phyloP scores from a whole-genome alignment of 1,140 invertebrate genomes.

The silkworm (Bombyx mori) region ASM3026992v2 NC_085116.1:12502501-12503000 shows the following conservation, averaged over 20 bases:
- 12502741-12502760: conserved; percentile 67
- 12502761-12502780: conserved; percentile 70
- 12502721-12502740: conserved; percentile 67
- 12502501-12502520: no score
- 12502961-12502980: conserved; percentile 71
- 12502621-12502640: conserved; percentile 65
- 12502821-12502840: conserved; percentile 52
- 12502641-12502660: conserved; percentile 67
- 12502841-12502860: conserved; percentile 70
- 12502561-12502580: conserved; percentile 50
- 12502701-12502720: conserved; percentile 66
- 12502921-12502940: conserved; percentile 68
- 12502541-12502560: no score
- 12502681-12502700: conserved; percentile 58
- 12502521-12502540: no score
- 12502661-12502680: conserved; percentile 71
- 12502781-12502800: conserved; percentile 59
- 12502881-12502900: conserved; percentile 60
- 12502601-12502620: conserved; percentile 52
- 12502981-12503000: conserved; percentile 68
- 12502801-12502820: conserved; percentile 61
- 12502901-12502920: conserved; percentile 68
- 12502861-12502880: conserved; percentile 70
- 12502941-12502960: conserved; percentile 67
- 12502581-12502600: conserved; percentile 61